Conservation (phyloP, 2,888 invertebrate species). For the Habrosyne pyritoides region DNA sequence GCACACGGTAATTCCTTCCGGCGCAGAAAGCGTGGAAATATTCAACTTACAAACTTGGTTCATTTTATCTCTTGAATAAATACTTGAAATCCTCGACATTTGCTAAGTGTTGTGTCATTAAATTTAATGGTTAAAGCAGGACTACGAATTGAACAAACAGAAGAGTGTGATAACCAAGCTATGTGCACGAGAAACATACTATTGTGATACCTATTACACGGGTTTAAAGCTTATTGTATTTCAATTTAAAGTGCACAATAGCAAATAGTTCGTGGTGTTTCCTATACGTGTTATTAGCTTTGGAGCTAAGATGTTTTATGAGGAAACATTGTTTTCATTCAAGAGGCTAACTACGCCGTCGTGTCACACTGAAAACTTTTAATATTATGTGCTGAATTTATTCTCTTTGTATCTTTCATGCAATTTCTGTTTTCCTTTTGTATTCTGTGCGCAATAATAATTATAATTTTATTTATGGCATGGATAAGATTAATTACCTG, state of each 20-base stretch:
- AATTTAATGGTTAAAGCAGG: constrained; percentile 40
- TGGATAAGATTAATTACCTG: not conserved
- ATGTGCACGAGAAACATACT: constrained; percentile 7
- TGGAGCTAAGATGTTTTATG: constrained; percentile 48
- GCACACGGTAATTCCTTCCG: constrained; percentile 25
- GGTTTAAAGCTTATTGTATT: not conserved
- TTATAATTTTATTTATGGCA: not conserved
- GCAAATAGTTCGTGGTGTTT: not conserved
- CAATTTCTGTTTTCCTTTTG: not conserved
- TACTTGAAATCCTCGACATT: constrained; percentile 31
- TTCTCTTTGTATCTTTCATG: not conserved
- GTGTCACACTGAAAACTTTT: constrained; percentile 10
- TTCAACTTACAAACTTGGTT: constrained; percentile 32
- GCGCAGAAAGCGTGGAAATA: constrained; percentile 20
- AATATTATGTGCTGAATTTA: constrained; percentile 6
- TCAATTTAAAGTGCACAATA: not conserved
- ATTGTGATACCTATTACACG: not conserved
- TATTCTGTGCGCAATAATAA: not conserved
- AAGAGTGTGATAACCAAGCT: constrained; percentile 23
- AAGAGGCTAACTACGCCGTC: constrained; percentile 29
- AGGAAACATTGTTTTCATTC: constrained; percentile 53
- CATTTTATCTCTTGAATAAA: constrained; percentile 38
- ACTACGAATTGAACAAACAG: constrained; percentile 29
- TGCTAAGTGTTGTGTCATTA: constrained; percentile 34
- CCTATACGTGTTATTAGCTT: constrained; percentile 23